These are phyloP conservation scores for Latrodectus hesperus DNA, from an alignment of 2,888 invertebrate species.

Conservation along the genomic window DNA sequence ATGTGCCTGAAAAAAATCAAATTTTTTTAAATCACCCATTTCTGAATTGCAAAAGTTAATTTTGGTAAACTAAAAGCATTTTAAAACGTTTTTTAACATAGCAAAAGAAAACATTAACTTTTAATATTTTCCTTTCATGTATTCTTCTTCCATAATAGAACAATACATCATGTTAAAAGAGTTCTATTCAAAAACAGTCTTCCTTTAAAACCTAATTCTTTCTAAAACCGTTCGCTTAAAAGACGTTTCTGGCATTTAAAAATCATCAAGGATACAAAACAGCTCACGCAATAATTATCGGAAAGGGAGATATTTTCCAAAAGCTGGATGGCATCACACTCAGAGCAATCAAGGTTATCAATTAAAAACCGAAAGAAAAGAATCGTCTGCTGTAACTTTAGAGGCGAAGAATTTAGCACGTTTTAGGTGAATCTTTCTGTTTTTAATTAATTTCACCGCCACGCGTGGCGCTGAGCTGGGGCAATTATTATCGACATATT, in stretches of 20 bases:
- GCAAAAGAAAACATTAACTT: neutral
- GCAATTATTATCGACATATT: conserved; percentile 68
- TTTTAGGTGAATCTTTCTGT: conserved; percentile 42
- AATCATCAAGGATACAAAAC: conserved; percentile 47
- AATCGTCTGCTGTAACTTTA: conserved; percentile 62
- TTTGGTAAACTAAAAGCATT: neutral
- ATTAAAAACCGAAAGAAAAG: conserved; percentile 59
- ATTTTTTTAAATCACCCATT: no score
- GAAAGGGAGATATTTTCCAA: conserved; percentile 55
- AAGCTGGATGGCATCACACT: conserved; percentile 58
- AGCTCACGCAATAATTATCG: conserved; percentile 66
- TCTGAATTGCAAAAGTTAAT: neutral
- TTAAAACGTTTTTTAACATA: neutral
- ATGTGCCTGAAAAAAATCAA: no score
- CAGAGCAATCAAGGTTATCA: conserved; percentile 67
- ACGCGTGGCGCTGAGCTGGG: conserved; percentile 15
- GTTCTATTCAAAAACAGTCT: conserved; percentile 1
- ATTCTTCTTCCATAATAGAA: neutral
- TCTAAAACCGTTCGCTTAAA: conserved; percentile 45
- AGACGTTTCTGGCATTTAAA: conserved; percentile 44
- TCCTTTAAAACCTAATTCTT: conserved; percentile 23
- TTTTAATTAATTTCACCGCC: conserved; percentile 66
- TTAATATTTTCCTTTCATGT: neutral
- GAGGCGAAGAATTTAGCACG: conserved; percentile 68
- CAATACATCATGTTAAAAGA: neutral